Evolutionary conservation across 2,113 vertebrate species (phyloP).

Genomic region (Cololabis saira): DNA sequence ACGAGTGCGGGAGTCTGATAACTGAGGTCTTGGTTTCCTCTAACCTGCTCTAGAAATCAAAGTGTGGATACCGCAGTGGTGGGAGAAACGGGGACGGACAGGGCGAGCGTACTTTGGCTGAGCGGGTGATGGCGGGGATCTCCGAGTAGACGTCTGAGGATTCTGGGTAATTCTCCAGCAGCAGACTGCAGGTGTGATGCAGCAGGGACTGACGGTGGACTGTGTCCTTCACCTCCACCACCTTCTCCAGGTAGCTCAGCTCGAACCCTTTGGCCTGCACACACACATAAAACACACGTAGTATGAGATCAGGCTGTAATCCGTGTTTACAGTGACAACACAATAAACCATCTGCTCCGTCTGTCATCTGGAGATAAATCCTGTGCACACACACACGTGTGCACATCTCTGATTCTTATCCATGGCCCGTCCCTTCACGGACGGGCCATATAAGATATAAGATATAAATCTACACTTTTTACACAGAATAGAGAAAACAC

Average conservation of each 20-base stretch:
- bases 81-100: background rate
- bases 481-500: too few species aligned
- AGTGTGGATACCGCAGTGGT: too few species aligned
- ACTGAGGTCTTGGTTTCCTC: too few species aligned
- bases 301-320: too few species aligned
- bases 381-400: too few species aligned
- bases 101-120: conserved; percentile 84
- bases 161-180: conserved; percentile 89
- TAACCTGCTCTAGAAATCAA: too few species aligned
- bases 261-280: conserved; percentile 92
- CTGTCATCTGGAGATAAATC: too few species aligned
- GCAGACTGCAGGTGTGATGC: conserved; percentile 90
- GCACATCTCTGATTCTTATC: background rate
- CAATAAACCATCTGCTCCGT: too few species aligned
- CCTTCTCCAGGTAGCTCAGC: conserved; percentile 95
- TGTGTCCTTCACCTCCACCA: conserved; percentile 97
- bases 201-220: conserved; percentile 94
- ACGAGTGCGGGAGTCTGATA: background rate
- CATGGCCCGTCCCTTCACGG: background rate
- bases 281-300: background rate
- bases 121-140: conserved; percentile 90
- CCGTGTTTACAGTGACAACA: too few species aligned
- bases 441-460: too few species aligned
- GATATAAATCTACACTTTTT: too few species aligned
- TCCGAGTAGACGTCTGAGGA: conserved; percentile 94